Evolutionary conservation across 2,888 invertebrate genomes (phyloP), one percentile per base, ranked within the genome.

Genomic region (Apamea sordens): DNA sequence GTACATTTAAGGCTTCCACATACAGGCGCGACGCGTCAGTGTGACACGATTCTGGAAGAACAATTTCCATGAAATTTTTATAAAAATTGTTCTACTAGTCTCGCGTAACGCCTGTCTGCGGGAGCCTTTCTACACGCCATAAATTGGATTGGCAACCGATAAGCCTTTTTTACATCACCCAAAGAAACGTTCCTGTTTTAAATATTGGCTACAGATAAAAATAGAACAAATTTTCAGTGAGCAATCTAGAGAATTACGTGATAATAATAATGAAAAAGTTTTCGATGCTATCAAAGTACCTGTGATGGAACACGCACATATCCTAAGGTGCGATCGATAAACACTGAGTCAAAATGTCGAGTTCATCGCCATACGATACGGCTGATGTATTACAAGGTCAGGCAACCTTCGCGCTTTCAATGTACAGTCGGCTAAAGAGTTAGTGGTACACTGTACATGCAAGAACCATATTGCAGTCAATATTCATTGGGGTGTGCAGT

Each of bases 381-480:
- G 85, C 84, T 91, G 90, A 95, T 93, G 92, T 95, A 93, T 94
- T 94, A 95, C 95, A 95, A 95, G 95, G 95, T 92, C 92, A 84
- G 69, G 73, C 80, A 91, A 92, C 94, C 94, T 94, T 94, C 93
- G 81, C 84, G 86, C 86, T 88, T 90, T 90, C 85, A 84, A 80
- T 76, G 76, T 84, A 78, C 77, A 50, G 28, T 47, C 28, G 21
- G 13, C 21, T 72, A 24, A 71, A 71, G 61, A n/a, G 13, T n/a
- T 68, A 21, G 36, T 53, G 67, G 83, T 36, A 47, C 59, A 65
- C 32, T 53, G 59, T 53, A 36, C 41, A 61, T n/a, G 28, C 18
- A 36, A 76, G 47, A 47, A n/a, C 53, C 15, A 24, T 56, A 56
- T 56, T 56, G 56, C 61, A 10, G 10, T 47, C 47, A 41, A 24